Conservation (phyloP, 1,140 invertebrate species). For the Pinna nobilis region DNA sequence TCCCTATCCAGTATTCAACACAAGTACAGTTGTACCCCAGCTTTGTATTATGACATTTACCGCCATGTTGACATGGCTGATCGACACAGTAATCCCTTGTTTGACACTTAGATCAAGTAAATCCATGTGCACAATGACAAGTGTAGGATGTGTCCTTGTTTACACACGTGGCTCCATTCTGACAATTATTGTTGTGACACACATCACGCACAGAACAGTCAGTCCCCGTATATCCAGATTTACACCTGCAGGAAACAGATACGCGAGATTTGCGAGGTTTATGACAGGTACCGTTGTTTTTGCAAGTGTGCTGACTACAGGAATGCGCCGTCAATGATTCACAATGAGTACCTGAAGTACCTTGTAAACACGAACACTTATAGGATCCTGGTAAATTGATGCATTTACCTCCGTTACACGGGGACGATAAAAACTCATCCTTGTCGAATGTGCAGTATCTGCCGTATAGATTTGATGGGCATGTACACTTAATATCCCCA, state of each 20-base stretch:
- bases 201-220: neutral
- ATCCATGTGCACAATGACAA: constrained; percentile 21
- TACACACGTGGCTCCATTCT: constrained; percentile 15
- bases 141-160: neutral
- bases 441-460: constrained; percentile 25
- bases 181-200: neutral
- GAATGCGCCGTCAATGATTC: neutral
- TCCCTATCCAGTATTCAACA: neutral
- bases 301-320: neutral
- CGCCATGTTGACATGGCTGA: neutral
- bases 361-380: constrained; percentile 23
- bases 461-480: constrained; percentile 13
- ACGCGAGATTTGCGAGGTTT: neutral
- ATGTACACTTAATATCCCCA: constrained; percentile 37
- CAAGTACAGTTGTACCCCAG: constrained; percentile 11
- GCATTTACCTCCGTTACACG: constrained; percentile 27
- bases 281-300: constrained; percentile 1
- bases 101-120: constrained; percentile 3
- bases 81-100: constrained; percentile 5
- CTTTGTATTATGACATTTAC: neutral
- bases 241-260: constrained; percentile 7
- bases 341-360: constrained; percentile 26
- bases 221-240: neutral
- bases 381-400: constrained; percentile 27
- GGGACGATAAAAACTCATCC: constrained; percentile 14